Percentiles rank a stretch among this genome's conserved stretches.
Evolutionary conservation across 2,888 invertebrate genomes (phyloP).

Genomic region (Pinctada fucata): DNA sequence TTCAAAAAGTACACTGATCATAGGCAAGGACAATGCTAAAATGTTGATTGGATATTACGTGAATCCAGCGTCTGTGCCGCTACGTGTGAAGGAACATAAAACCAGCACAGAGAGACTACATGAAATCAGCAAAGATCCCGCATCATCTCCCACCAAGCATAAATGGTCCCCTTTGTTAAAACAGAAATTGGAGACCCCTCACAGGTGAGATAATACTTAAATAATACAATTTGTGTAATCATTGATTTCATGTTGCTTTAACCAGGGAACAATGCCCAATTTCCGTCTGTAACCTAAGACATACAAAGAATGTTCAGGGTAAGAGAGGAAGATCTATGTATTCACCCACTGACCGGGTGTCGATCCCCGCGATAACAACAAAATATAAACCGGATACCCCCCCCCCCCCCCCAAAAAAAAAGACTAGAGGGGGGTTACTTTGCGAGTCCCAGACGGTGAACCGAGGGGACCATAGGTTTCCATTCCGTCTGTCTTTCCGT

Average conservation of each 20-base stretch:
- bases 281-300: not conserved
- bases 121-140: not conserved
- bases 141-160: constrained; percentile 15
- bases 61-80: constrained; percentile 65
- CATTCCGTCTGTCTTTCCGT: no score
- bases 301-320: not conserved
- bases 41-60: constrained; percentile 75
- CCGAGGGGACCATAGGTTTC: no score
- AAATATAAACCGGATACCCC: no score
- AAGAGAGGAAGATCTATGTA: not conserved
- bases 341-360: not conserved
- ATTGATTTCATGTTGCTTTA: not conserved
- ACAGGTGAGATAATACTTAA: not conserved
- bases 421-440: no score
- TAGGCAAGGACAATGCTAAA: constrained; percentile 73
- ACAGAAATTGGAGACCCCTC: constrained; percentile 30
- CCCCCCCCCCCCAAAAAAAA: no score
- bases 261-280: not conserved
- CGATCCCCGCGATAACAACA: no score
- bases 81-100: constrained; percentile 17
- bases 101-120: not conserved
- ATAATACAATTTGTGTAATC: not conserved
- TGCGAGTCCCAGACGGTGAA: no score
- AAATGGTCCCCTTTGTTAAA: constrained; percentile 44
- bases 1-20: constrained; percentile 74